These are phyloP conservation scores for Prunella fulvescens DNA, from an alignment of 2,113 vertebrate species.

Conservation along the genomic window DNA sequence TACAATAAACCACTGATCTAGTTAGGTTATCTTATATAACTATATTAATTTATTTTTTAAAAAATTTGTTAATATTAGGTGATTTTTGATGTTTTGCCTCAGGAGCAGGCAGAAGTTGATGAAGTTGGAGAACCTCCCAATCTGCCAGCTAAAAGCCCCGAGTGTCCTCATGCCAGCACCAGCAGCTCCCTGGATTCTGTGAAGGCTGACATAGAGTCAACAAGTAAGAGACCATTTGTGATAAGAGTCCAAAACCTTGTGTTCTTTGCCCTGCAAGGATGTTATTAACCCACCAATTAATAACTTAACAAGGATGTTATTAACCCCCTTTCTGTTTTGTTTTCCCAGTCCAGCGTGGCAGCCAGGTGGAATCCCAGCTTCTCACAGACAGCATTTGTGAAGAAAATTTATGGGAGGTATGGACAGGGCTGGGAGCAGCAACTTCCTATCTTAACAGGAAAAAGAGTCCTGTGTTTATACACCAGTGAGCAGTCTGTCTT, in stretches of 20 bases:
- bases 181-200: slow-evolving; percentile 77
- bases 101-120: slow-evolving; percentile 28
- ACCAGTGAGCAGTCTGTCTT: neutral
- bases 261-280: neutral
- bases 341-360: slow-evolving; percentile 77
- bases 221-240: slow-evolving; percentile 59
- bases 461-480: neutral
- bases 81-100: neutral
- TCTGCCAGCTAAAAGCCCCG: slow-evolving; percentile 60
- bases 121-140: slow-evolving; percentile 47
- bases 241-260: neutral
- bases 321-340: neutral
- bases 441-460: neutral
- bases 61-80: slow-evolving; percentile 7
- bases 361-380: slow-evolving; percentile 82
- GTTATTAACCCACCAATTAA: neutral
- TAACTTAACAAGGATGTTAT: too few relatives aligned
- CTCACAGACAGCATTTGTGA: slow-evolving; percentile 74
- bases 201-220: slow-evolving; percentile 80
- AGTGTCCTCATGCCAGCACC: slow-evolving; percentile 68
- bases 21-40: neutral
- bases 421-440: neutral
- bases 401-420: slow-evolving; percentile 79
- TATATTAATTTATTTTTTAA: neutral
- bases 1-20: neutral